phyloP scores from a whole-genome alignment of 2,797 vertebrate genomes.

The Helarctos malayanus region DNA sequence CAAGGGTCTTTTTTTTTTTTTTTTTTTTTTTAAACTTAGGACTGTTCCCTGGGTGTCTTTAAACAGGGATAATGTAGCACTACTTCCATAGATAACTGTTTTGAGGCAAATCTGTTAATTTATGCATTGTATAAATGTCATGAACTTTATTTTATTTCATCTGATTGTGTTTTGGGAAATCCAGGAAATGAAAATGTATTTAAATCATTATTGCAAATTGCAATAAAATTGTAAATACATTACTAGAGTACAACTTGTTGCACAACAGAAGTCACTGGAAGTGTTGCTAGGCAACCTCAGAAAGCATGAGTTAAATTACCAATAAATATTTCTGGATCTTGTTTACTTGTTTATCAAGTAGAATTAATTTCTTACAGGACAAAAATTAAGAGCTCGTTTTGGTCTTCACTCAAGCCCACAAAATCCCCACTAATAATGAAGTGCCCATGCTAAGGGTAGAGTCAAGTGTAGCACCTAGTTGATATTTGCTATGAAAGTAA shows the following conservation, averaged over 20 bases:
- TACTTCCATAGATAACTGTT: neutral
- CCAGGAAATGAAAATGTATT: slow-evolving; percentile 47
- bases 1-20: neutral
- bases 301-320: slow-evolving; percentile 48
- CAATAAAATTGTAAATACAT: neutral
- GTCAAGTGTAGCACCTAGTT: slow-evolving; percentile 42
- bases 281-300: neutral
- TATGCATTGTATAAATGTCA: neutral
- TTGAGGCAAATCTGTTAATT: slow-evolving; percentile 58
- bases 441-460: neutral
- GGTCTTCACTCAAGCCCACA: neutral
- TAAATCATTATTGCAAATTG: slow-evolving; percentile 64
- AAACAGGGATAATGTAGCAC: neutral
- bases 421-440: slow-evolving; percentile 48
- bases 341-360: slow-evolving; percentile 54
- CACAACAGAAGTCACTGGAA: neutral
- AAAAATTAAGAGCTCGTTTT: slow-evolving; percentile 49
- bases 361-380: slow-evolving; percentile 44
- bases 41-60: slow-evolving; percentile 17
- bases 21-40: slow-evolving; percentile 19
- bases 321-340: slow-evolving; percentile 30
- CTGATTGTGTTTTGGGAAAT: slow-evolving; percentile 73
- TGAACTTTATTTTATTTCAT: slow-evolving; percentile 54
- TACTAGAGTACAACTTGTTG: neutral
- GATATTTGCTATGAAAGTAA: slow-evolving; percentile 71